Evolutionary conservation across 92 coral and sea anemone genomes (phyloP), one percentile per base, ranked within the genome.

Genomic region (Desmophyllum pertusum): DNA sequence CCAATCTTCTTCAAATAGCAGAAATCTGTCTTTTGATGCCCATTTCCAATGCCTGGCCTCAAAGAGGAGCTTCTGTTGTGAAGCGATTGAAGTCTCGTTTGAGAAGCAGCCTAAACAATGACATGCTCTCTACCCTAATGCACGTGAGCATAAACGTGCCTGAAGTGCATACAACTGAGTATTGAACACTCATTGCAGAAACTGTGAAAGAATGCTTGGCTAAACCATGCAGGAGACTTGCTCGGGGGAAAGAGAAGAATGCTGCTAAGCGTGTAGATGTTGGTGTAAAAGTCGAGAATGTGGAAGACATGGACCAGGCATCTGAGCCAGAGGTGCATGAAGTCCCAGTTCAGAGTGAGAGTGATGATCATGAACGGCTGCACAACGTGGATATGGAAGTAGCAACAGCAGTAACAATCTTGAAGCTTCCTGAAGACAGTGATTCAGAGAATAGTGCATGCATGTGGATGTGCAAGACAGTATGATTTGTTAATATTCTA

Each of bases 41-140:
- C 19, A 83, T 89, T 2, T 50, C 77, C 35, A 85, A 86, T 50
- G 87, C 93, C 9, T 89, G 93, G 90, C 93, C 87, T 2, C 85
- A 89, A 76, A 65, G 90, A 61, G 84, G 88, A 37, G 90, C 88
- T 19, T 89, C 89, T 1, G 86, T 62, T 15, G 71, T 89, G 36
- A 89, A 89, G 86, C 41, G 83, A n/a, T 66, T 89, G 42, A 89
- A 89, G 77, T 43, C 85, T 25, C 86, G 89, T 17, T 64, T 89
- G 65, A 79, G 86, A 73, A 70, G 76, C 21, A 3, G 52, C 81
- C 51, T 89, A 35, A 89, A 89, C 81, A 84, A 89, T 59, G 78
- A 89, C 78, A 84, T 79, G 92, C 76, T 73, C 0, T 74, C 80
- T 14, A 66, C 89, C 74, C 73, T 89, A 36, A 61, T 89, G 70